Percentiles rank a stretch among this genome's conserved stretches.
Conservation (phyloP, 1,140 invertebrate species). For the Bemisia tabaci region DNA sequence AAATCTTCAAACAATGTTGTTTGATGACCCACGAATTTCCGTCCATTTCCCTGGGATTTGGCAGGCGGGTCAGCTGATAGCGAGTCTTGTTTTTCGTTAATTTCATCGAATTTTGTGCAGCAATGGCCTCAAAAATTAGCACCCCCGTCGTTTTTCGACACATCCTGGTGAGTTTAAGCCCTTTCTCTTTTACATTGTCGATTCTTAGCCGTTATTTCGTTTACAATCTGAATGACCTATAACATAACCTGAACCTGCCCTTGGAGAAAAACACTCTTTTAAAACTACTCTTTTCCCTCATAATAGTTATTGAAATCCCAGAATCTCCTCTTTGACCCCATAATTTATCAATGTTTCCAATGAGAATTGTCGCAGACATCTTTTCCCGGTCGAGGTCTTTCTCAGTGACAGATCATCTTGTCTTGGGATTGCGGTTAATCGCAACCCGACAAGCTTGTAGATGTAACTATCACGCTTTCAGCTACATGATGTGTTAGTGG, state of each 20-base stretch:
- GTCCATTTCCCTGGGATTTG: too few relatives aligned
- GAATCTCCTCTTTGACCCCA: not conserved
- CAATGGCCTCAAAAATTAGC: not conserved
- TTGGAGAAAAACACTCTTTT: not conserved
- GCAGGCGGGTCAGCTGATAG: too few relatives aligned
- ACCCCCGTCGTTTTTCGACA: not conserved
- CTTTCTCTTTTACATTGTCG: not conserved
- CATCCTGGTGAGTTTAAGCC: not conserved
- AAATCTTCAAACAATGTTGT: too few relatives aligned
- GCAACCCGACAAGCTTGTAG: too few relatives aligned
- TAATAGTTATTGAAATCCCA: not conserved
- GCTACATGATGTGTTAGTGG: too few relatives aligned
- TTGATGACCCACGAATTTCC: too few relatives aligned
- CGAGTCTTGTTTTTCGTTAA: too few relatives aligned
- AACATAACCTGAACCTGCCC: not conserved
- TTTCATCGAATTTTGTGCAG: not conserved
- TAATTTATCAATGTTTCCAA: not conserved
- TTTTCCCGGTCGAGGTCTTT: not conserved
- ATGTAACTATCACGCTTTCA: too few relatives aligned
- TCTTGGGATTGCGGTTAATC: too few relatives aligned
- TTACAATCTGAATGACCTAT: not conserved
- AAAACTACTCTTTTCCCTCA: not conserved
- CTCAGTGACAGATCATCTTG: not conserved
- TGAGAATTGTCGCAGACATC: not conserved
- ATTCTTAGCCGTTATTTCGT: not conserved